Base-by-base conservation (phyloP, 1,140 invertebrate genomes). In the Drosophila nikananu region DNA sequence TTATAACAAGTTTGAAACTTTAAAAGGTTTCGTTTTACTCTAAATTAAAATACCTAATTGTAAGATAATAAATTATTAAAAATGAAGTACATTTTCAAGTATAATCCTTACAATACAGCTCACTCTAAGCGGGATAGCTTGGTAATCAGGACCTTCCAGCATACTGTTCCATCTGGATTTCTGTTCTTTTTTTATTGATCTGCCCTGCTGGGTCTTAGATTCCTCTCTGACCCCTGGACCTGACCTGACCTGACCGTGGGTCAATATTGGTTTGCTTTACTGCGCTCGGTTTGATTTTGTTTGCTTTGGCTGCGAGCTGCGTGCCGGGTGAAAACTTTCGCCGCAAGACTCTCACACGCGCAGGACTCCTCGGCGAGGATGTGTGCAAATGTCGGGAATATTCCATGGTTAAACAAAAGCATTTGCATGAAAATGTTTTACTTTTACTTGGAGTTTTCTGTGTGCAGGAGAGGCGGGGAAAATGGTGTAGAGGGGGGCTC, bases 371-470 rank as follows among this genome's bases (percentile, higher is more conserved):
- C 27, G 58, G 10, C 63, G 58, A 66, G 63, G 42, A 66, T 68
- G 78, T 63, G 81, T 70, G 59, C 55, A 82, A 83, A 74, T 90
- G 66, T 57, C 73, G 76, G 74, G 83, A 81, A 84, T 90, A 90
- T 90, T 90, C 83, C 75, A 77, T 86, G 86, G 86, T 82, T 89
- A 82, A 79, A 90, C 79, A 90, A 80, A 89, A 82, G 76, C 81
- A 89, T 89, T 90, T 90, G 78, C 86, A 81, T 81, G 81, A 84
- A 82, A 89, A 86, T 90, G 86, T 90, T 90, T 81, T 80, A 86
- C 86, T 90, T 90, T 82, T 82, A 77, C 75, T 84, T 90, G 58
- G 75, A 80, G 81, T 77, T 90, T 83, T 59, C 37, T 75, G n/a
- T n/a, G n/a, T n/a, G n/a, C n/a, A n/a, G n/a, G n/a, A n/a, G n/a